phyloP scores from a whole-genome alignment of 2,888 invertebrate genomes.

The Eupithecia tripunctaria region DNA sequence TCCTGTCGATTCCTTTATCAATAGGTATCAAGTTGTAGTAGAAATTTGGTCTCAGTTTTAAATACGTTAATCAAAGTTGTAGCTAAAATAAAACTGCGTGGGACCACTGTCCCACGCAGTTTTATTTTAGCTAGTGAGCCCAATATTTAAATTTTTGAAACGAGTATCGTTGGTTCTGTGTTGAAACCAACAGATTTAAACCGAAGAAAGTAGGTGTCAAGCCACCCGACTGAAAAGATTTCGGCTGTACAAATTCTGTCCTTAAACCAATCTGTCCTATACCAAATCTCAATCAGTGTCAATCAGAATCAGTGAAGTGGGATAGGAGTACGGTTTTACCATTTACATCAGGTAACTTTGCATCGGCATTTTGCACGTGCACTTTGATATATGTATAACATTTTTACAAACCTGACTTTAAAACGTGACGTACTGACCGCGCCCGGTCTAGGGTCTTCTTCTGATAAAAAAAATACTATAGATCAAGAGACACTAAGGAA shows the following conservation, averaged over 20 bases:
- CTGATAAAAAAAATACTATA: too few relatives aligned
- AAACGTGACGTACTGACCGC: too few relatives aligned
- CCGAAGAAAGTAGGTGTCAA: not conserved
- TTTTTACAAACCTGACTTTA: too few relatives aligned
- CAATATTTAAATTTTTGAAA: not conserved
- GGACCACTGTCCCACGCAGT: not conserved
- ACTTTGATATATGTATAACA: too few relatives aligned
- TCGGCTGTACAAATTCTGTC: not conserved
- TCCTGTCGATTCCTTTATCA: slow-evolving; percentile 29
- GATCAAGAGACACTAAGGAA: too few relatives aligned
- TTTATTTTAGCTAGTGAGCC: too few relatives aligned
- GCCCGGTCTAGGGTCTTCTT: too few relatives aligned
- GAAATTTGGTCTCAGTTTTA: not conserved
- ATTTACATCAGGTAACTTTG: too few relatives aligned
- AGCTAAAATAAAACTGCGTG: not conserved
- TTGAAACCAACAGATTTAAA: not conserved
- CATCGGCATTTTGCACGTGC: too few relatives aligned
- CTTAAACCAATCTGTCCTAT: not conserved
- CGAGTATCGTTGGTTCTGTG: not conserved
- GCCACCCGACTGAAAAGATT: not conserved
- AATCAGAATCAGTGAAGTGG: too few relatives aligned
- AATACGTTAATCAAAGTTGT: not conserved
- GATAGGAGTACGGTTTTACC: too few relatives aligned
- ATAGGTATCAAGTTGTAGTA: not conserved
- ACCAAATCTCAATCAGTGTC: too few relatives aligned